A percentile compares a stretch with the other conserved stretches of the same genome.
phyloP scores from a whole-genome alignment of 2,797 vertebrate species.

The Periophthalmus magnuspinnatus region DNA sequence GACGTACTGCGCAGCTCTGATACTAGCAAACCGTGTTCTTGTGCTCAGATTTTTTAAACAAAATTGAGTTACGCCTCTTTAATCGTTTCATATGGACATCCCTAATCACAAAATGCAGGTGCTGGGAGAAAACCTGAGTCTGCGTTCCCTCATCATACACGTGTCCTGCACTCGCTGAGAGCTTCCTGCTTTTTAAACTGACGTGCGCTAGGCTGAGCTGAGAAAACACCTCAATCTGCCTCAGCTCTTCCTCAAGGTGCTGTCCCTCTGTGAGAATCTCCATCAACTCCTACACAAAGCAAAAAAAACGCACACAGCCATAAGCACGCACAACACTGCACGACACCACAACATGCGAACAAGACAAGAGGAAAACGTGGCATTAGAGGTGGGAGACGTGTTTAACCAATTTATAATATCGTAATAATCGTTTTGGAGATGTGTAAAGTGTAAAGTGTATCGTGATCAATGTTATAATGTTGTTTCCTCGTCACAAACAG shows the following conservation, averaged over 20 bases:
- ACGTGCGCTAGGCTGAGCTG: constrained; percentile 57
- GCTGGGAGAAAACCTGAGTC: constrained; percentile 1
- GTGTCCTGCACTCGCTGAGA: constrained; percentile 47
- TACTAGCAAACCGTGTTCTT: too few species aligned
- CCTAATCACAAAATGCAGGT: not conserved
- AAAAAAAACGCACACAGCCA: constrained; percentile 31
- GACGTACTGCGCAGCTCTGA: too few species aligned
- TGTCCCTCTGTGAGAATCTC: constrained; percentile 50
- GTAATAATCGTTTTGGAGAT: too few species aligned
- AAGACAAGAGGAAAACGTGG: too few species aligned
- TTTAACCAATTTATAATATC: too few species aligned
- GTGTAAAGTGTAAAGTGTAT: too few species aligned
- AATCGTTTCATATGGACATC: not conserved
- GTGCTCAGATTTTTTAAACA: too few species aligned
- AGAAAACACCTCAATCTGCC: constrained; percentile 48
- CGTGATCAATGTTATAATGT: too few species aligned
- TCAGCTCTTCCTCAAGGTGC: constrained; percentile 59
- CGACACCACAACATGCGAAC: too few species aligned
- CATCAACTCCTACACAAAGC: constrained; percentile 48
- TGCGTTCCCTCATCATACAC: constrained; percentile 54
- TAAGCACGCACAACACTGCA: constrained; percentile 32
- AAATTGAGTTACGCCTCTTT: not conserved
- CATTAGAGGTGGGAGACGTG: too few species aligned
- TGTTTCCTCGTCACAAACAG: too few species aligned
- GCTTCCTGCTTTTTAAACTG: constrained; percentile 43